Conservation (phyloP, 35 echinoderm and acorn worm genomes). For the Eucidaris tribuloides region DNA sequence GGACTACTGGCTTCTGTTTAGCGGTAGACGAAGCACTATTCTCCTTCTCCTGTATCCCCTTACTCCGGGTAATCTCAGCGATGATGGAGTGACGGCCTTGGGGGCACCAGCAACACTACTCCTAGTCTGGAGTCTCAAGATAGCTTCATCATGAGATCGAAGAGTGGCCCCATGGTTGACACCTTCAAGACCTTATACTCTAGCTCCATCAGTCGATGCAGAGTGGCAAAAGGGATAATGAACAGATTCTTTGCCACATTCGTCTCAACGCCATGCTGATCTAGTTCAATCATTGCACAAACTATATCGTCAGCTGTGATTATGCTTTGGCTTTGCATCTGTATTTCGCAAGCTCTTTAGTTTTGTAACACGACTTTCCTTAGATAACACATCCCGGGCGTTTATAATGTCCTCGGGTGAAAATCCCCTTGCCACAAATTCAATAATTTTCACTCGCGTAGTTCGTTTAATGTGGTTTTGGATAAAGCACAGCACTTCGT, state of each 20-base stretch:
- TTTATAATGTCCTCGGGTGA: neutral
- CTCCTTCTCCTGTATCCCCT: too few relatives aligned
- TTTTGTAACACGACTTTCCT: neutral
- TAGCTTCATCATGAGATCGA: too few relatives aligned
- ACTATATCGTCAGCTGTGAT: neutral
- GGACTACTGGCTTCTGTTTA: too few relatives aligned
- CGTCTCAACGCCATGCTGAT: neutral
- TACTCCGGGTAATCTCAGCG: too few relatives aligned
- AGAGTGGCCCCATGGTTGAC: too few relatives aligned
- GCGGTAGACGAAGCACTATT: too few relatives aligned
- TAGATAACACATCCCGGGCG: neutral
- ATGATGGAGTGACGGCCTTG: too few relatives aligned
- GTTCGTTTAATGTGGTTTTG: neutral
- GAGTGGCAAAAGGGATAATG: neutral
- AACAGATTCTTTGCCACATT: neutral
- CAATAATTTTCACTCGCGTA: neutral
- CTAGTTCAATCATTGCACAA: neutral
- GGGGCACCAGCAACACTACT: too few relatives aligned
- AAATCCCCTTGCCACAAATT: neutral
- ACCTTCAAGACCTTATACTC: neutral
- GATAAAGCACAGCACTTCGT: neutral
- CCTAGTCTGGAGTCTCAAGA: too few relatives aligned
- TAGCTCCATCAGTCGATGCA: neutral
- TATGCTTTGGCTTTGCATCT: neutral
- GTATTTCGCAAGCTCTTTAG: neutral